phyloP scores from a whole-genome alignment of 2,113 vertebrate species.

The Tupaia tana region DNA sequence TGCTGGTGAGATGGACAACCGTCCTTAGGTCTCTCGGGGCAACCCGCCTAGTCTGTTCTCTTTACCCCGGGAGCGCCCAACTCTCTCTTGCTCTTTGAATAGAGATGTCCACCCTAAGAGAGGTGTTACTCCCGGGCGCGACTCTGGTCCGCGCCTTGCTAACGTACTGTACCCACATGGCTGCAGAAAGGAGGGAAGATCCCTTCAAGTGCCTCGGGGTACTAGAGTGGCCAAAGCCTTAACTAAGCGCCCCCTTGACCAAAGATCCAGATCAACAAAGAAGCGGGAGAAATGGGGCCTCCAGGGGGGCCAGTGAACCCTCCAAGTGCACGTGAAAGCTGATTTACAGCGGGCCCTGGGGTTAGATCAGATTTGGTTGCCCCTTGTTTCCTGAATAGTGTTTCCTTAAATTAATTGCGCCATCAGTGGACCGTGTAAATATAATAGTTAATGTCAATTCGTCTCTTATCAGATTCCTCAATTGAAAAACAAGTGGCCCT shows the following conservation, averaged over 20 bases:
- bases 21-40: neutral
- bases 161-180: neutral
- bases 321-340: neutral
- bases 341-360: neutral
- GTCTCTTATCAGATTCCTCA: conserved; percentile 73
- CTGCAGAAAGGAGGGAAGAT: neutral
- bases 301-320: fast-evolving
- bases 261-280: neutral
- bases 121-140: neutral
- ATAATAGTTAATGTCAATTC: conserved; percentile 30
- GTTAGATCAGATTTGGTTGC: neutral
- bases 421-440: neutral
- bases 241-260: neutral
- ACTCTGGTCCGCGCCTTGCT: neutral
- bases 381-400: neutral
- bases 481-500: conserved; percentile 65
- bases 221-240: neutral
- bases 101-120: neutral
- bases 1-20: conserved; percentile 88
- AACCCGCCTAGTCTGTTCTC: neutral
- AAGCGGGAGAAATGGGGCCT: too few species aligned
- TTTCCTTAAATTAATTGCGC: conserved; percentile 10
- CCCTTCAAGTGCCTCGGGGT: neutral
- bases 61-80: neutral
- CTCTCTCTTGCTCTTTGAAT: neutral